Percentiles rank a stretch among this genome's conserved stretches.
phyloP scores from a whole-genome alignment of 53 echinoderm and acorn worm genomes.

The Paracentrotus lividus region DNA sequence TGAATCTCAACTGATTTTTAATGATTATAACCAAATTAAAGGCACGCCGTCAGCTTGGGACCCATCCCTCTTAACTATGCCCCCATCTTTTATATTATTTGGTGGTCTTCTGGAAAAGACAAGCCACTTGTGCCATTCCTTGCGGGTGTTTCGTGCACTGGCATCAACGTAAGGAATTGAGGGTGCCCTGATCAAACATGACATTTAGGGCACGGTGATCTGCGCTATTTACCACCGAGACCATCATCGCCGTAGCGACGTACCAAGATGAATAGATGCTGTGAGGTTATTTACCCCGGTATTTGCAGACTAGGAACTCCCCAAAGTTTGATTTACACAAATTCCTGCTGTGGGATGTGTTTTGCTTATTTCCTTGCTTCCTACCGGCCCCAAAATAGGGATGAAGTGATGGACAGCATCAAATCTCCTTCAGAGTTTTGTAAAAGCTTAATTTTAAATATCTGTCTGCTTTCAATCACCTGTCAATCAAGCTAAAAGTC shows the following conservation, averaged over 20 bases:
- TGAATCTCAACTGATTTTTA: not conserved
- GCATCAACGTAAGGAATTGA: not conserved
- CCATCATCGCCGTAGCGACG: constrained; percentile 7
- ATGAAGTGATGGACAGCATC: not conserved
- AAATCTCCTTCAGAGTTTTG: not conserved
- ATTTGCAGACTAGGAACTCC: not conserved
- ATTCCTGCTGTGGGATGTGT: not conserved
- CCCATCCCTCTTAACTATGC: not conserved
- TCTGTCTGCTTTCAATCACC: not conserved
- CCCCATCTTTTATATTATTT: not conserved
- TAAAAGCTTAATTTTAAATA: not conserved
- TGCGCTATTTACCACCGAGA: constrained; percentile 57
- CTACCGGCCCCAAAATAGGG: not conserved
- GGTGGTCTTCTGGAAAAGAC: not conserved
- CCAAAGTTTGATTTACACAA: not conserved
- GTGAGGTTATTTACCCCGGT: constrained; percentile 23
- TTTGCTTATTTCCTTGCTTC: not conserved
- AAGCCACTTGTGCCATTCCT: constrained; percentile 6
- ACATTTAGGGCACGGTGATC: constrained; percentile 44
- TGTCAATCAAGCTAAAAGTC: not conserved
- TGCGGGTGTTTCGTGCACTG: not conserved
- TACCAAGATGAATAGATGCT: constrained; percentile 21
- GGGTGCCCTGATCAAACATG: constrained; percentile 55
- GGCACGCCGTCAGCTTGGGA: not conserved
- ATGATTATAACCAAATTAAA: not conserved